phyloP scores from a whole-genome alignment of 2,113 vertebrate species.

The Indicator maculatus region DNA sequence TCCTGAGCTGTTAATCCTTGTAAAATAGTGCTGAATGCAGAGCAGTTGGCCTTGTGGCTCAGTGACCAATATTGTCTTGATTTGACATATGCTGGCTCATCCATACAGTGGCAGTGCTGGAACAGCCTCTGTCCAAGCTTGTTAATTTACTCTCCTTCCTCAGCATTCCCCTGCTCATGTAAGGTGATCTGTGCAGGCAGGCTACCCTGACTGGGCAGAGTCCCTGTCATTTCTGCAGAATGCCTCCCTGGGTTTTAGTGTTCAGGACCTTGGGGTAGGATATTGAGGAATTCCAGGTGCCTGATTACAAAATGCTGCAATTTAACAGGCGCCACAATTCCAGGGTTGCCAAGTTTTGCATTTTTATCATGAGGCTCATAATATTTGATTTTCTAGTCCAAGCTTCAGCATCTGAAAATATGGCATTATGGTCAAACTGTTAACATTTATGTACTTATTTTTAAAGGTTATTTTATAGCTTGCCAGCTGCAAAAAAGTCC shows the following conservation, averaged over 20 bases:
- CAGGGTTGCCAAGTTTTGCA: neutral
- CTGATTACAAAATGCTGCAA: neutral
- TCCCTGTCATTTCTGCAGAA: neutral
- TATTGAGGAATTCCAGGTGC: neutral
- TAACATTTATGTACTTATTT: neutral
- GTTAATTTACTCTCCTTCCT: neutral
- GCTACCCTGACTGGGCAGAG: neutral
- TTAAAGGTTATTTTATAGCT: neutral
- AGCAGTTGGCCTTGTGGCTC: constrained; percentile 28
- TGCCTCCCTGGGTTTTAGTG: neutral
- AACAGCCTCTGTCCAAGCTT: neutral
- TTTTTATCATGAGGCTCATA: neutral
- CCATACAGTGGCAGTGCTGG: neutral
- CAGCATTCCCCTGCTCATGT: accelerated
- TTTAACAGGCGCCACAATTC: neutral
- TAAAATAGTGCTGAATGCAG: neutral
- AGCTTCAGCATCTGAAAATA: neutral
- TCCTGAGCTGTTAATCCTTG: neutral
- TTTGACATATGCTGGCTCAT: neutral
- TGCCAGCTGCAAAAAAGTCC: neutral
- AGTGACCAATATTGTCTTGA: neutral
- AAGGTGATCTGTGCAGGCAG: accelerated
- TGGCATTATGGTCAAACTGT: neutral
- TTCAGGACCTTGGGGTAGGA: neutral
- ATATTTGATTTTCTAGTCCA: neutral